phyloP scores from a whole-genome alignment of 2,888 invertebrate species.

The Tenodera sinensis region DNA sequence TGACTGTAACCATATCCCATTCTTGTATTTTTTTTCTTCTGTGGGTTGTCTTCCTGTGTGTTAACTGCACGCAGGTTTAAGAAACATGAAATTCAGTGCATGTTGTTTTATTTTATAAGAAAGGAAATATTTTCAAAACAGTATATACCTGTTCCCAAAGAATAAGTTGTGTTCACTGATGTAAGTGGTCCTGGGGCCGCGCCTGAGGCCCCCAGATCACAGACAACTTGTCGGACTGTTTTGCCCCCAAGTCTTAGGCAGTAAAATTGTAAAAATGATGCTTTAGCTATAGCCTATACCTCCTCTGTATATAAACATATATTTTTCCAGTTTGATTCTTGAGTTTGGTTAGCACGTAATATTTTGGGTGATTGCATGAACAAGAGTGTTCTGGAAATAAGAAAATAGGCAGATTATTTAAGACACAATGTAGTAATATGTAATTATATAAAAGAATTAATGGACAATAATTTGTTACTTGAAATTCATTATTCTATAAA shows the following conservation, averaged over 20 bases:
- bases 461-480: neutral
- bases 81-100: neutral
- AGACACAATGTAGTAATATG: neutral
- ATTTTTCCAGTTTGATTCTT: neutral
- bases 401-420: neutral
- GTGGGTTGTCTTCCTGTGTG: neutral
- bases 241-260: neutral
- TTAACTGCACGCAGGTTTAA: neutral
- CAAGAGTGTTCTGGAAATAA: neutral
- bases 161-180: neutral
- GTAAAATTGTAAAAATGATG: neutral
- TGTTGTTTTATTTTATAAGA: neutral
- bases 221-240: slow-evolving; percentile 8
- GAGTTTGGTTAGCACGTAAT: neutral
- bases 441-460: neutral
- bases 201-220: neutral
- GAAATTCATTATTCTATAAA: neutral
- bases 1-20: neutral
- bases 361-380: neutral
- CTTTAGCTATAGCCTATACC: neutral
- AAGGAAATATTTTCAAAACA: neutral
- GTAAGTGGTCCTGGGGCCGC: neutral
- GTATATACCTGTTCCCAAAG: neutral
- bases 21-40: neutral
- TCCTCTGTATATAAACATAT: neutral